These are phyloP conservation scores for Pachycephus smyrnensis DNA, from an alignment of 2,888 invertebrate species.

Conservation along the genomic window DNA sequence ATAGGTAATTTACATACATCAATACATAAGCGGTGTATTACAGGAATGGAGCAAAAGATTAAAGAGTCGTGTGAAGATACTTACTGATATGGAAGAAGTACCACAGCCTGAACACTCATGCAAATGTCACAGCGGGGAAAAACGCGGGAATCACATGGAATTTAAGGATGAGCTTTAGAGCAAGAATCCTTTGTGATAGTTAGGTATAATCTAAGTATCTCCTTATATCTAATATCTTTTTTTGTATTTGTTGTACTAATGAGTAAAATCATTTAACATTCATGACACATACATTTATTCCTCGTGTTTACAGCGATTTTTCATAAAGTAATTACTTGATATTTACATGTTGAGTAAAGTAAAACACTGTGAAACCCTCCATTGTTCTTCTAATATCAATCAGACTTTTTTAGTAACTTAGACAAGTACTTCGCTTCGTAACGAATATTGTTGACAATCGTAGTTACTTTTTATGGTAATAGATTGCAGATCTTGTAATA, in stretches of 20 bases:
- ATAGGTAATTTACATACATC: conserved; percentile 13
- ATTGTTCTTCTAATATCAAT: not conserved
- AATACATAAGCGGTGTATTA: conserved; percentile 42
- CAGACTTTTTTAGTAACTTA: not conserved
- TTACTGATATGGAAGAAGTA: conserved; percentile 76
- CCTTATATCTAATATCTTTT: not conserved
- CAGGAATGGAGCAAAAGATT: conserved; percentile 82
- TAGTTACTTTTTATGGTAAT: not conserved
- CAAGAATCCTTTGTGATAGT: not conserved
- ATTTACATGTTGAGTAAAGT: not conserved
- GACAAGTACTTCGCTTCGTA: not conserved
- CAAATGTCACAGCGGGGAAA: conserved; percentile 58
- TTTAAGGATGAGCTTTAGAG: conserved; percentile 67
- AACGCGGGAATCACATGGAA: conserved; percentile 20
- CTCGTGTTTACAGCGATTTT: not conserved
- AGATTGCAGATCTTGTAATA: not conserved
- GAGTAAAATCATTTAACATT: not conserved
- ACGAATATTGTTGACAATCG: not conserved
- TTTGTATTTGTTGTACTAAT: not conserved
- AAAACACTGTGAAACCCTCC: not conserved
- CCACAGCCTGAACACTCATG: conserved; percentile 66
- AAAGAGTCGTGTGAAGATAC: conserved; percentile 69
- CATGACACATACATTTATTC: not conserved
- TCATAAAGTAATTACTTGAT: not conserved
- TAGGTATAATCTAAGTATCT: not conserved